Conservation (phyloP, 2,888 invertebrate genomes). For the Drosophila emarginata region DNA sequence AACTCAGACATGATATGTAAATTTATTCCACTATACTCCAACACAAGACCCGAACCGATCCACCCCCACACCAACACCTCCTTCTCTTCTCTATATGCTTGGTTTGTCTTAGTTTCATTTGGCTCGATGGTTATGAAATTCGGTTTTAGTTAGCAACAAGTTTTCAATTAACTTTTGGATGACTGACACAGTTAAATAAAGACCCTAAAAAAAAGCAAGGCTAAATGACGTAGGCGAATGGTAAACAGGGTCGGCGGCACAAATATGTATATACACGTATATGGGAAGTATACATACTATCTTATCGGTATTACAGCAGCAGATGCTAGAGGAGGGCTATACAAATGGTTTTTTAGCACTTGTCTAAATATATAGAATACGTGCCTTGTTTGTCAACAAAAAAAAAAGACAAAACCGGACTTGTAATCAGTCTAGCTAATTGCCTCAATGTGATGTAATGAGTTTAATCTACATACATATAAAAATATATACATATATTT, state of each 20-base stretch:
- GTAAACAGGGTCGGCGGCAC: not conserved
- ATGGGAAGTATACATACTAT: slow-evolving; percentile 5
- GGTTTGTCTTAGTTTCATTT: slow-evolving; percentile 12
- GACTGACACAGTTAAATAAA: slow-evolving; percentile 40
- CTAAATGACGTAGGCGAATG: slow-evolving; percentile 36
- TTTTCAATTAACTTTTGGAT: slow-evolving; percentile 20
- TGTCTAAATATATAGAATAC: slow-evolving; percentile 42
- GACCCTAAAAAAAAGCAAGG: slow-evolving; percentile 4
- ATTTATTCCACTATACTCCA: slow-evolving; percentile 31
- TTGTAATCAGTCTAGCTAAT: slow-evolving; percentile 31
- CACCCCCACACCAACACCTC: not conserved
- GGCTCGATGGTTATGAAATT: slow-evolving; percentile 30
- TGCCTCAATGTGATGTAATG: slow-evolving; percentile 23
- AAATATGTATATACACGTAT: not conserved
- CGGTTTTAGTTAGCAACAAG: slow-evolving; percentile 49
- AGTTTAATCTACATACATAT: slow-evolving; percentile 17
- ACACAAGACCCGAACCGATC: not conserved
- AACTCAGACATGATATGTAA: slow-evolving; percentile 34
- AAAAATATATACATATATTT: slow-evolving; percentile 9
- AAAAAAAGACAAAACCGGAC: not conserved
- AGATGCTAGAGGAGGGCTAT: slow-evolving; percentile 5
- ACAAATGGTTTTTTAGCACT: slow-evolving; percentile 26
- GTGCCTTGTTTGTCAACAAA: slow-evolving; percentile 66
- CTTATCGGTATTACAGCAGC: slow-evolving; percentile 45
- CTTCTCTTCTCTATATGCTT: not conserved